phyloP scores from a whole-genome alignment of 2,888 invertebrate genomes.

The Invenusta paracnida region DNA sequence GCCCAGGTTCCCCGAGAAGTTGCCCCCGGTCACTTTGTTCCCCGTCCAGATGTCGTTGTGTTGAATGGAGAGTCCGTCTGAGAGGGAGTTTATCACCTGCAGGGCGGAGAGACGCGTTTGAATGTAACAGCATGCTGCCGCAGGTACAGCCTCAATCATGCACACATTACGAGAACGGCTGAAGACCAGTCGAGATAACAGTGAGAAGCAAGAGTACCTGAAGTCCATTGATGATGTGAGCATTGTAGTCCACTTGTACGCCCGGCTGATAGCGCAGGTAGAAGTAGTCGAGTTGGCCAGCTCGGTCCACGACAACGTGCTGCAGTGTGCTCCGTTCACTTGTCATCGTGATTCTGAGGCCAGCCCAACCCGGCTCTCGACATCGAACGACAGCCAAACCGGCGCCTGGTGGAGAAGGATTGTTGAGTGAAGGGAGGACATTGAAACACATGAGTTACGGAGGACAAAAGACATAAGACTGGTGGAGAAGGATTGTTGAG shows the following conservation, averaged over 20 bases:
- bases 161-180: too few relatives aligned
- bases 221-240: constrained; percentile 59
- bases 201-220: constrained; percentile 12
- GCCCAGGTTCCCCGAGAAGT: constrained; percentile 61
- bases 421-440: too few relatives aligned
- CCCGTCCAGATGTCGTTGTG: constrained; percentile 83
- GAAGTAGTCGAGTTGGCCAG: constrained; percentile 86
- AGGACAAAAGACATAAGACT: too few relatives aligned
- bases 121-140: too few relatives aligned
- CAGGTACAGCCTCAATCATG: too few relatives aligned
- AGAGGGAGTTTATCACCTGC: constrained; percentile 76
- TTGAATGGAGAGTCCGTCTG: constrained; percentile 85
- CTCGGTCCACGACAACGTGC: constrained; percentile 79
- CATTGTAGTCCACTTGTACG: constrained; percentile 66
- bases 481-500: too few relatives aligned
- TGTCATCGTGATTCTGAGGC: constrained; percentile 79
- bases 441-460: too few relatives aligned
- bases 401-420: too few relatives aligned
- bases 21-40: constrained; percentile 71
- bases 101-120: constrained; percentile 55
- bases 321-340: constrained; percentile 81
- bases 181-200: too few relatives aligned
- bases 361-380: constrained; percentile 87
- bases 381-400: constrained; percentile 79
- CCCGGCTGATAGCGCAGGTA: constrained; percentile 66